Conservation (phyloP, 2,113 vertebrate genomes). For the Tylochromis polylepis region DNA sequence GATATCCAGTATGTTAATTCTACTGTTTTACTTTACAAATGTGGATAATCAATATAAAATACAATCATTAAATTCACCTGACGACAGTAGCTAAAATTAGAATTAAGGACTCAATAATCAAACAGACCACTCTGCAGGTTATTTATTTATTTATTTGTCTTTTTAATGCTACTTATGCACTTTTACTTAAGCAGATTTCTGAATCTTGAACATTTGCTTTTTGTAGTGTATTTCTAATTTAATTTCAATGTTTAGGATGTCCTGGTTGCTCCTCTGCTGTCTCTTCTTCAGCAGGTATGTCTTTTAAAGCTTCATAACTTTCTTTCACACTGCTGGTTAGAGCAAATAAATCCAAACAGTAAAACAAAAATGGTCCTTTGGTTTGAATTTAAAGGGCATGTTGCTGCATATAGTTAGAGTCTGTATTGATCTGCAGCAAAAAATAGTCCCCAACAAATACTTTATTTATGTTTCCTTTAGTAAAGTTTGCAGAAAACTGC, state of each 20-base stretch:
- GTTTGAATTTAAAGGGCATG: neutral
- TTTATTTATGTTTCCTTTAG: neutral
- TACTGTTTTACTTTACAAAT: neutral
- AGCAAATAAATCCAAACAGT: neutral
- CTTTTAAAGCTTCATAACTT: neutral
- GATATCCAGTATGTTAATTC: neutral
- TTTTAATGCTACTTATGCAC: neutral
- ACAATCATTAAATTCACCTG: neutral
- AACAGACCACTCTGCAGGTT: neutral
- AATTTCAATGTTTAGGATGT: neutral
- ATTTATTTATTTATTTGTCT: neutral
- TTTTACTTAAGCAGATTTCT: neutral
- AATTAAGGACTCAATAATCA: neutral
- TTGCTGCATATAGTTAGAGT: neutral
- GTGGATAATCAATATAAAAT: neutral
- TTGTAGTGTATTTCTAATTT: neutral
- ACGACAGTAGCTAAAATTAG: accelerated
- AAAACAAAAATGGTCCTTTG: neutral
- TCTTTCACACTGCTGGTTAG: neutral
- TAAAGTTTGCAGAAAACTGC: neutral
- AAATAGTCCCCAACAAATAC: neutral
- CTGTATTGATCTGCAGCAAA: neutral
- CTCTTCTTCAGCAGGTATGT: accelerated
- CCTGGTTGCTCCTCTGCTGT: neutral
- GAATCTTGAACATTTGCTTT: too few relatives aligned